Percentiles rank a stretch among this genome's conserved stretches.
These are phyloP conservation scores for Spodoptera picta DNA, from an alignment of 2,888 invertebrate genomes.

Conservation along the genomic window DNA sequence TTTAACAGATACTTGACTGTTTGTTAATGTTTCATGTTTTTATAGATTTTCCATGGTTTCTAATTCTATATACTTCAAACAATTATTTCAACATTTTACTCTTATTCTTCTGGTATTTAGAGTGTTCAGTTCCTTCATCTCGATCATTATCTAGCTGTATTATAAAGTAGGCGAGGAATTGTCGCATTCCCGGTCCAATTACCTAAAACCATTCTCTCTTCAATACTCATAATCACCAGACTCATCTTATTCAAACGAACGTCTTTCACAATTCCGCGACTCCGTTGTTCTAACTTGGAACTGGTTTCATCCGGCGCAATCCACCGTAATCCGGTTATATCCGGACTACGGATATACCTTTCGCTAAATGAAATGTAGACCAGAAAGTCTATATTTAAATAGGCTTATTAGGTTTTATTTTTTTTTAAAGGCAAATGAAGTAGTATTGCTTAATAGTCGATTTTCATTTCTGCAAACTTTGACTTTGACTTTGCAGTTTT, in stretches of 20 bases:
- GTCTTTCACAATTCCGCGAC: slow-evolving; percentile 45
- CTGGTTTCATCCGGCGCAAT: slow-evolving; percentile 52
- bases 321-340: slow-evolving; percentile 64
- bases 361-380: slow-evolving; percentile 13
- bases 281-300: slow-evolving; percentile 44
- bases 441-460: no score
- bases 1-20: slow-evolving; percentile 49
- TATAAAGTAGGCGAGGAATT: slow-evolving; percentile 3
- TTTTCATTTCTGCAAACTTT: no score
- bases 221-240: slow-evolving; percentile 42
- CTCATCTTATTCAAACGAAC: slow-evolving; percentile 40
- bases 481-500: no score
- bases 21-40: slow-evolving; percentile 41
- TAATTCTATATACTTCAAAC: no score
- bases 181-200: slow-evolving; percentile 18
- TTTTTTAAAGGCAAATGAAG: no score
- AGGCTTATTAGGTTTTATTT: neutral
- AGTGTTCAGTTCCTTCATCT: neutral
- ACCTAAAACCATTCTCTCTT: slow-evolving; percentile 37
- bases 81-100: no score
- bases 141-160: slow-evolving; percentile 3
- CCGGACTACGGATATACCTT: slow-evolving; percentile 66
- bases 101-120: no score
- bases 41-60: slow-evolving; percentile 20
- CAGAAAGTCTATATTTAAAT: slow-evolving; percentile 14